Base-by-base conservation (phyloP, 2,888 invertebrate genomes). In the Augochlorella aurata region DNA sequence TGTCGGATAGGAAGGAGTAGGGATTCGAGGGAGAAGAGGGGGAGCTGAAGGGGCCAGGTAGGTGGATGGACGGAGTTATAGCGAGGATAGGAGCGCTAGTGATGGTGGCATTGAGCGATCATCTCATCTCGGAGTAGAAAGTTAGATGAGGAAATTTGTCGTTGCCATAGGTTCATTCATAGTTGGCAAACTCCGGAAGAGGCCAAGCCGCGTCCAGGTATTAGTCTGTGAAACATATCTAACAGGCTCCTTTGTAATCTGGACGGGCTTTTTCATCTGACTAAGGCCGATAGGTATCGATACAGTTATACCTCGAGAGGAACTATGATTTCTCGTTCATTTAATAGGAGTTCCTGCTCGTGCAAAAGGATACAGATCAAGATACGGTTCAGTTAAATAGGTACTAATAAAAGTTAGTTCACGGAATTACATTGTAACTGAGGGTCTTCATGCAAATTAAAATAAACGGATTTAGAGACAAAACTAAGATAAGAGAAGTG, bases 61-160 rank as follows among this genome's bases (percentile, higher is more conserved):
- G 83, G 73, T 61, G 84, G 69, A 80, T 71, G 83, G 81, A 80
- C 14, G 61, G 80, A 76, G 83, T 77, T 85, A 81, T 75, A 86
- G 84, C 70, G 83, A 82, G 83, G 86, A 82, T 88, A 84, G 88
- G 71, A 74, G 79, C 74, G 81, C 74, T 74, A 82, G 88, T 81
- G 84, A 83, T 77, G 89, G 74, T 88, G 93, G 92, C 93, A 92
- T 92, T 93, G 93, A 93, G 91, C 92, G 93, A 93, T 93, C 92
- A 91, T 89, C 93, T 93, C 93, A 93, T 93, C 93, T 92, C 88
- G 89, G 85, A 86, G 89, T 87, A 89, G 89, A 93, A 93, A 93
- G 93, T 93, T 93, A 93, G 93, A 93, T 92, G 93, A 93, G 93
- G 92, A 91, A 93, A 93, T 93, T 93, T 93, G 93, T 93, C 93